Evolutionary conservation across 2,113 vertebrate genomes (phyloP).

Genomic region (Epinephelus lanceolatus): DNA sequence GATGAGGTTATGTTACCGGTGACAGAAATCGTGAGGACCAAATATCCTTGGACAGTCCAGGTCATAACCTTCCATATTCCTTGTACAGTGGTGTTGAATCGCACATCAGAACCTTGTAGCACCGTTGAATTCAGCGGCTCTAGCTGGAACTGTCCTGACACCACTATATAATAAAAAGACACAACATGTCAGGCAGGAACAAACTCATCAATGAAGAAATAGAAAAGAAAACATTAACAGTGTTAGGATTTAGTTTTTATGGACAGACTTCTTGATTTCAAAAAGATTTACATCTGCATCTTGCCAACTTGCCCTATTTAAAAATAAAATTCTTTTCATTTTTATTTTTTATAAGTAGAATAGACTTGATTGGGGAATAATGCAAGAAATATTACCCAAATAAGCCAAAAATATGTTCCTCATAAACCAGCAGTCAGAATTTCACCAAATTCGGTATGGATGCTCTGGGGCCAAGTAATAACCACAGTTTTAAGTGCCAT

Average conservation of each 20-base stretch:
- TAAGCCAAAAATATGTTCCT: no score
- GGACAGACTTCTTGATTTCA: no score
- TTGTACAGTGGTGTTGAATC: slow-evolving; percentile 69
- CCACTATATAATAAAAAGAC: slow-evolving; percentile 32
- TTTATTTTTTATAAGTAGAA: no score
- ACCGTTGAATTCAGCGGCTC: slow-evolving; percentile 52
- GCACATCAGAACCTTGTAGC: slow-evolving; percentile 59
- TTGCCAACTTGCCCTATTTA: no score
- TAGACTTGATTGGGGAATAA: no score
- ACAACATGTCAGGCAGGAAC: neutral
- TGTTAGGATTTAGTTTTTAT: neutral
- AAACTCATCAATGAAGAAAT: neutral
- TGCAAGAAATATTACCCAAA: no score
- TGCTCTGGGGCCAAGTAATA: no score
- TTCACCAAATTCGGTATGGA: no score
- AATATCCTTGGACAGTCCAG: slow-evolving; percentile 15
- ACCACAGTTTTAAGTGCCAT: no score
- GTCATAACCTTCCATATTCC: slow-evolving; percentile 45
- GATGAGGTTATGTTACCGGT: accelerated
- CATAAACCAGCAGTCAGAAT: no score
- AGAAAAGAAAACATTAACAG: no score
- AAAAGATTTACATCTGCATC: neutral
- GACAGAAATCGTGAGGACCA: slow-evolving; percentile 13
- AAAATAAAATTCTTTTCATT: no score
- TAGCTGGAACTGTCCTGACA: slow-evolving; percentile 50